Base-by-base conservation (phyloP, 1,140 invertebrate species). In the Palaemon carinicauda region DNA sequence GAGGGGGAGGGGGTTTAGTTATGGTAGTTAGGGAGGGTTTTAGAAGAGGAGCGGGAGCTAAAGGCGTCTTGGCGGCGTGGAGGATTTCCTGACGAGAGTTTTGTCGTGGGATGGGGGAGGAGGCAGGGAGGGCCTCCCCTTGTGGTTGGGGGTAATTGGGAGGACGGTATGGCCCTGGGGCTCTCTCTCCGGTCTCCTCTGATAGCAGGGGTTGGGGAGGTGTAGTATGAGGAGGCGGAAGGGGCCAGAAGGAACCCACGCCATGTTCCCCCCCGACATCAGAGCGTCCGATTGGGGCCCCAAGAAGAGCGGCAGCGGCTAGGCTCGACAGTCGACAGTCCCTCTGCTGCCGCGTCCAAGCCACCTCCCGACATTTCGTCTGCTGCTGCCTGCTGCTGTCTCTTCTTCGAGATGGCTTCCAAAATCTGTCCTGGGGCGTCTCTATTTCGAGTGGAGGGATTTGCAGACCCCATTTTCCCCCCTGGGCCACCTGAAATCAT, bases 11-110 rank as follows among this genome's bases (percentile, higher is more conserved):
- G 12, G 1, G n/a, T n/a, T n/a, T n/a, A n/a, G n/a, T n/a, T n/a
- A n/a, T n/a, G n/a, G n/a, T n/a, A n/a, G n/a, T 19, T 5, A 51
- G 52, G 60, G 5, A 21, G 41, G 82, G 17, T 15, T 53, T 27
- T 29, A 14, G 14, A 4, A 24, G 52, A 54, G 71, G 27, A 54
- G 73, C 29, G 19, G 31, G 82, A 65, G 82, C 82, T 73, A 52
- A 54, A 77, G 73, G 82, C 82, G 82, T 84, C 82, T 84, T 84
- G 71, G 77, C 41, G 82, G 80, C 81, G 24, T 77, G 73, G 65
- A 82, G 60, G 74, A 78, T 77, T 77, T 77, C 73, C 73, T 77
- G 82, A 60, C 52, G 41, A 65, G 56, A 4, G 21, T 21, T n/a
- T 29, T 53, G 53, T 14, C 21, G 21, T 29, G 80, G 31, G 80